Evolutionary conservation across 2,888 invertebrate genomes (phyloP).

Genomic region (Callyntrura guangdongensis): DNA sequence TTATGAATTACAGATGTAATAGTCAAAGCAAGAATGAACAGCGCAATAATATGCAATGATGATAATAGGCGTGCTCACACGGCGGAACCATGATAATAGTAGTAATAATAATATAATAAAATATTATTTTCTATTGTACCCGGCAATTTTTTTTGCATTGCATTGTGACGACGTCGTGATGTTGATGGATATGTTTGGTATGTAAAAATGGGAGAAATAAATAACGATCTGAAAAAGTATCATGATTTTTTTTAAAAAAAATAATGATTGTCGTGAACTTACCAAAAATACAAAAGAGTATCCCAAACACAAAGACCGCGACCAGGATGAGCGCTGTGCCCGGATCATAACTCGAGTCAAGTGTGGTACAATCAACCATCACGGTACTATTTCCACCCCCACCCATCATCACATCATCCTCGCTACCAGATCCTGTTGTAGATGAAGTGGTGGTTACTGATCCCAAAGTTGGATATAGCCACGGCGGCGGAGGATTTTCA

Average conservation of each 20-base stretch:
- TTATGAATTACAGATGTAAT: slow-evolving; percentile 2
- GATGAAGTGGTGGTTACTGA: slow-evolving; percentile 59
- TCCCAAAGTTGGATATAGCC: slow-evolving; percentile 66
- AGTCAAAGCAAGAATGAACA: slow-evolving; percentile 51
- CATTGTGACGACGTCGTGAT: slow-evolving; percentile 8
- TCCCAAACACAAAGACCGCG: slow-evolving; percentile 92
- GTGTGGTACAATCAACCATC: slow-evolving; percentile 81
- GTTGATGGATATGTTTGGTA: not conserved
- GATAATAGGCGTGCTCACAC: slow-evolving; percentile 16
- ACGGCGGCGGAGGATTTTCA: slow-evolving; percentile 71
- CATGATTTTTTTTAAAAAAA: not conserved
- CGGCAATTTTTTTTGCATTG: not conserved
- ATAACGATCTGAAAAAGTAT: not conserved
- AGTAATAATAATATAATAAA: not conserved
- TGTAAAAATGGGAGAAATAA: too few relatives aligned
- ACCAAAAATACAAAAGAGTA: slow-evolving; percentile 94
- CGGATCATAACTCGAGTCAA: slow-evolving; percentile 90
- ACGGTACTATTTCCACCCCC: slow-evolving; percentile 47
- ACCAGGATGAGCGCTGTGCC: slow-evolving; percentile 90
- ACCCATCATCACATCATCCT: slow-evolving; percentile 37
- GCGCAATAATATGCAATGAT: slow-evolving; percentile 4
- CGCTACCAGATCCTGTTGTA: slow-evolving; percentile 4
- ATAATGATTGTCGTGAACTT: slow-evolving; percentile 86
- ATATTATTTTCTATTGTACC: slow-evolving; percentile 24
- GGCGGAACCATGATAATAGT: slow-evolving; percentile 46